These are phyloP conservation scores for Ernsta delagoae DNA, from an alignment of 2,888 invertebrate genomes.

Conservation along the genomic window DNA sequence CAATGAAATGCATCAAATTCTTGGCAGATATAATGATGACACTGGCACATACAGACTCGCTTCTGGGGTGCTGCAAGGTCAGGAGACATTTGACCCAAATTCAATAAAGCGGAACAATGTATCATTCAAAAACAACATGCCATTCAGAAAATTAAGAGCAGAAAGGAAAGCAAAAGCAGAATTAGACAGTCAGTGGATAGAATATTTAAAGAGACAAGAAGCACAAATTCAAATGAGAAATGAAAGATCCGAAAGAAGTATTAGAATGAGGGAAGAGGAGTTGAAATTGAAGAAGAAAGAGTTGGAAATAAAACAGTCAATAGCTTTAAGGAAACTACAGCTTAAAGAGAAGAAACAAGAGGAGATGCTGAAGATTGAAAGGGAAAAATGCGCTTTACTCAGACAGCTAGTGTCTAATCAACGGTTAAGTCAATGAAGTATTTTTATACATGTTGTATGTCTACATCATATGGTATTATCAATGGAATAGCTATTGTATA, in stretches of 20 bases:
- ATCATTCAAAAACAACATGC: slow-evolving; percentile 51
- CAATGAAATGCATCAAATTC: slow-evolving; percentile 72
- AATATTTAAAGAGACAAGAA: slow-evolving; percentile 65
- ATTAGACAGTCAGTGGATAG: slow-evolving; percentile 68
- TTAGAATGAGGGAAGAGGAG: slow-evolving; percentile 64
- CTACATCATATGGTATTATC: neutral
- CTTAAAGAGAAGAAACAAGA: slow-evolving; percentile 67
- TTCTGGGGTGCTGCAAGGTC: slow-evolving; percentile 57
- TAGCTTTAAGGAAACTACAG: slow-evolving; percentile 64
- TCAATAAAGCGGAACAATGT: slow-evolving; percentile 47
- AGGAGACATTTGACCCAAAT: slow-evolving; percentile 51
- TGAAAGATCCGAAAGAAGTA: slow-evolving; percentile 64
- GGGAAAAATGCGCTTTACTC: slow-evolving; percentile 65
- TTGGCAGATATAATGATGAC: slow-evolving; percentile 59
- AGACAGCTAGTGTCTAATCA: slow-evolving; percentile 57
- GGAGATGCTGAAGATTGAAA: slow-evolving; percentile 66
- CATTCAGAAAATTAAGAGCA: slow-evolving; percentile 62
- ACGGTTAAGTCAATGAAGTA: slow-evolving; percentile 41
- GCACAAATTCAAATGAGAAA: slow-evolving; percentile 61
- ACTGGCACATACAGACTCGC: slow-evolving; percentile 60
- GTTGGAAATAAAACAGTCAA: slow-evolving; percentile 64
- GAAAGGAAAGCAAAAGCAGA: slow-evolving; percentile 66
- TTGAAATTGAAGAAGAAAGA: slow-evolving; percentile 63
- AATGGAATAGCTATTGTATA: neutral
- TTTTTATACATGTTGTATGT: neutral